Base-by-base conservation (phyloP, 2,113 vertebrate genomes). In the Elanoides forficatus region DNA sequence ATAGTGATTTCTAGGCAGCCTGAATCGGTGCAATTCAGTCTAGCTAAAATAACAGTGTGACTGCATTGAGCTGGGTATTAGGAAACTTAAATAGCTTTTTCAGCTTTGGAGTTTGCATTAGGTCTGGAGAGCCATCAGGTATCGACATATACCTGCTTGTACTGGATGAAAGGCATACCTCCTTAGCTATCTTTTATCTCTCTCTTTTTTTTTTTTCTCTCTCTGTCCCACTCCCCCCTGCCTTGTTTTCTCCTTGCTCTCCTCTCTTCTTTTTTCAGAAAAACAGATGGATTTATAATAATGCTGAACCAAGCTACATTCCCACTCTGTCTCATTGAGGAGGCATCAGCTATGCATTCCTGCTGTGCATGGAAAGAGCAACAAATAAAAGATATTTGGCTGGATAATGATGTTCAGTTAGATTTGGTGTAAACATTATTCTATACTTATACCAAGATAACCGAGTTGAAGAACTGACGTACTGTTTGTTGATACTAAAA, bases 191-290 rank as follows among this genome's bases (percentile, higher is more conserved):
- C 29, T 71, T n/a, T 48, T n/a, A 3, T 38, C 10, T 66, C 17
- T 43, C 27, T 83, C 9, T 59, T n/a, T 78, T 29, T 38, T 58
- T 30, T 74, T 29, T 30, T 11, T 42, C 36, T 17, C 26, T 26
- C 50, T 50, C 25, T 50, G 30, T 15, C 5, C 43, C 8, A 10
- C 15, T 1, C 5, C 2, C 20, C 48, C 48, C 14, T 2, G 2
- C 17, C 45, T 45, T 36, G 4, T 53, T 66, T 62, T n/a, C 16
- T 42, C 7, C 3, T 81, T 13, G 0, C 10, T 36, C 8, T 21
- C 26, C 7, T 36, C 26, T 67, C 34, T 34, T 9, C 1, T 67
- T 36, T 34, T 59, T 34, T 22, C 14, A 59, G 38, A 60, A 56
- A 26, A 23, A 2, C 0, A 74, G 15, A 30, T 60, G 55, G 16